Percentiles rank a stretch among this genome's conserved stretches.
These are phyloP conservation scores for Phocoena phocoena DNA, from an alignment of 2,113 vertebrate genomes.

Conservation along the genomic window DNA sequence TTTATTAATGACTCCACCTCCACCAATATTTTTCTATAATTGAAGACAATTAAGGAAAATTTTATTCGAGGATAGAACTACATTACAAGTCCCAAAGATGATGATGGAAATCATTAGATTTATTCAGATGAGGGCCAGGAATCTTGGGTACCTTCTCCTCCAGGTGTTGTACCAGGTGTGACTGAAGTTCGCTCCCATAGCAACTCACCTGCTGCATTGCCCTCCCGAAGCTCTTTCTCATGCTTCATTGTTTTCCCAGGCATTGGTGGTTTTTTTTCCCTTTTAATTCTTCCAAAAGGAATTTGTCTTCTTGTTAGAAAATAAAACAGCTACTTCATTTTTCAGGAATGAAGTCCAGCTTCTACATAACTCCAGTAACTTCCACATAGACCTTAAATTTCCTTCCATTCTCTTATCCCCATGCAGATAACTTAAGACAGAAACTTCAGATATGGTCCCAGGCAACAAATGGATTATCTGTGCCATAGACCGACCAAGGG, in stretches of 20 bases:
- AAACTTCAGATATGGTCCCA: not conserved
- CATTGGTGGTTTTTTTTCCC: not conserved
- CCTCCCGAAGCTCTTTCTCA: not conserved
- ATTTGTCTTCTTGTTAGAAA: not conserved
- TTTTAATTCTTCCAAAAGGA: conserved; percentile 13
- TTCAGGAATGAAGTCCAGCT: not conserved
- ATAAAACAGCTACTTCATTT: not conserved
- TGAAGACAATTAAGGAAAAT: not conserved
- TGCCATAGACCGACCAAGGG: not conserved
- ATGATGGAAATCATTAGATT: not conserved
- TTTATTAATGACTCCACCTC: not conserved
- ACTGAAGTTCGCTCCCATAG: not conserved
- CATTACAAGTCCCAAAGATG: not conserved
- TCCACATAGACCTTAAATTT: not conserved
- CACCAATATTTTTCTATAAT: not conserved
- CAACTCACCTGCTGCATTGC: not conserved
- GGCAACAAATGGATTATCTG: not conserved
- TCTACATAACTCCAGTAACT: not conserved
- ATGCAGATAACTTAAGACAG: not conserved
- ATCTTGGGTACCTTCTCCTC: not conserved
- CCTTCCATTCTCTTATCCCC: not conserved
- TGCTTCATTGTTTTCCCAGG: not conserved
- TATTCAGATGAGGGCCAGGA: no score
- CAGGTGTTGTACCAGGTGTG: fast-evolving
- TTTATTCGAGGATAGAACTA: not conserved